Percentiles rank a stretch among this genome's conserved stretches.
Conservation (phyloP, 2,797 vertebrate species). For the Sebastes trivittatus region DNA sequence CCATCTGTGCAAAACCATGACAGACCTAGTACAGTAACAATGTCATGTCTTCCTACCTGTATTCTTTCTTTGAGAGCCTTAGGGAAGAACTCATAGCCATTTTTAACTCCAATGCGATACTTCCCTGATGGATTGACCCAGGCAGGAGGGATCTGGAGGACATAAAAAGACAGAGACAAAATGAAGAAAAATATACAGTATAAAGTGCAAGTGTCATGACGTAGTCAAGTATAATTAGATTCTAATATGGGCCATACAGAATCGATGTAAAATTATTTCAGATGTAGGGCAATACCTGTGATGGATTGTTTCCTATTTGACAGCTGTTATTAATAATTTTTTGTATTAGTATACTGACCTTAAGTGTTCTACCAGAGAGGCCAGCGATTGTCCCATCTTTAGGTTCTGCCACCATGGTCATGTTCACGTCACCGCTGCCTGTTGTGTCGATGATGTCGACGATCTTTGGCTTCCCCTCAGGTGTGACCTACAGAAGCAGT, state of each 20-base stretch:
- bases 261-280: not conserved
- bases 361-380: slow-evolving; percentile 91
- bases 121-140: slow-evolving; percentile 96
- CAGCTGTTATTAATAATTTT: not conserved
- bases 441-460: slow-evolving; percentile 98
- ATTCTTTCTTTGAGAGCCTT: slow-evolving; percentile 98
- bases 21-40: slow-evolving; percentile 10
- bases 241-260: not conserved
- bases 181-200: not conserved
- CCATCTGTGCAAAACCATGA: not conserved
- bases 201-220: not conserved
- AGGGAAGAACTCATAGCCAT: slow-evolving; percentile 97
- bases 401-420: slow-evolving; percentile 86
- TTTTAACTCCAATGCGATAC: slow-evolving; percentile 97
- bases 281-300: not conserved
- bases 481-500: slow-evolving; percentile 84
- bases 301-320: not conserved
- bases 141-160: slow-evolving; percentile 85
- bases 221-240: not conserved
- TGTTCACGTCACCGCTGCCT: slow-evolving; percentile 97
- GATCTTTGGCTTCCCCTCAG: slow-evolving; percentile 97
- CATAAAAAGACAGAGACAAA: slow-evolving; percentile 46
- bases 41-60: slow-evolving; percentile 81
- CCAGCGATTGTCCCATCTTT: slow-evolving; percentile 90
- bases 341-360: slow-evolving; percentile 74